Evolutionary conservation across 2,888 invertebrate species (phyloP), one percentile per base, ranked within the genome.

Genomic region (Drosophila meridiana): DNA sequence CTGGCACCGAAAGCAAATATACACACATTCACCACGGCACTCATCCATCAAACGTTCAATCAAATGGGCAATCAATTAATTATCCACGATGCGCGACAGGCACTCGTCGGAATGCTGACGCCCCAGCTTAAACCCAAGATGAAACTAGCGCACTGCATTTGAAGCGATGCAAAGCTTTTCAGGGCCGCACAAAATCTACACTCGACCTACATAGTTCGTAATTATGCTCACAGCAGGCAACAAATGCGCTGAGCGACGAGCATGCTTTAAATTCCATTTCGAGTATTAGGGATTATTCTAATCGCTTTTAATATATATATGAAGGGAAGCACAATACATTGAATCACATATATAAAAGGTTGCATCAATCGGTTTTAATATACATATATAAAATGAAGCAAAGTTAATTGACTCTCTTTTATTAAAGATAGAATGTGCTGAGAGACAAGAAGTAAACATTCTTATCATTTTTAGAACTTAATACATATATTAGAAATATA

Each of bases 21-120:
- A 57, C 30, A 47, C 48, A 62, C 50, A 69, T 28, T 62, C 59
- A 61, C 36, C 7, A 30, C 34, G 52, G 32, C 70, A 69, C 65
- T 73, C 79, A 85, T 85, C 78, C 67, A 80, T 81, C 82, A 87
- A 85, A 82, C 83, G 80, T 76, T 87, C 82, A 76, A 80, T 86
- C 87, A 82, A 86, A 88, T 69, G 73, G 78, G 60, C 78, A 87
- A 89, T 84, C 84, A 87, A 89, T 87, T 89, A 84, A 87, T 88
- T 86, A 77, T 79, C 74, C 77, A 73, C 58, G 59, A 63, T 34
- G 52, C 57, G 70, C 69, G 64, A 70, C 60, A 68, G 53, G n/a
- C 64, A 59, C 28, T 40, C 14, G 65, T 14, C 34, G 4, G 40
- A 56, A 40, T 43, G 36, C 30, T 48, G 42, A 14, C 38, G 32